Percentiles rank a stretch among this genome's conserved stretches.
These are phyloP conservation scores for Cheilosia soror DNA, from an alignment of 2,888 invertebrate genomes.

Conservation along the genomic window DNA sequence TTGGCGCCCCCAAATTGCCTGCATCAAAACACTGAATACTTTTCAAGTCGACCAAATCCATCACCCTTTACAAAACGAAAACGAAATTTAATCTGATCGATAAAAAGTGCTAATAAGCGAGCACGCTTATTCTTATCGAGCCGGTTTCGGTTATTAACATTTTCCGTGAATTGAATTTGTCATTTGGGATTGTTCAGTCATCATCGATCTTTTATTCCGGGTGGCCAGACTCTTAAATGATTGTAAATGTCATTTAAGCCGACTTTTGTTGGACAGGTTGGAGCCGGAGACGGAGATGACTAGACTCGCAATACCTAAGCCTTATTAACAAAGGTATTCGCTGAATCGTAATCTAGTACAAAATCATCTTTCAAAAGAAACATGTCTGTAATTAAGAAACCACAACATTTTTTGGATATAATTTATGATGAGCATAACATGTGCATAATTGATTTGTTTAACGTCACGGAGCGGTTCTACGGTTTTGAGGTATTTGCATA, in stretches of 20 bases:
- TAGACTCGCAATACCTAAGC: neutral
- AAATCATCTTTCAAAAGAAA: too few species aligned
- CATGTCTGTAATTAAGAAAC: too few species aligned
- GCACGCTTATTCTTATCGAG: constrained; percentile 51
- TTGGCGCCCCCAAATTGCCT: neutral
- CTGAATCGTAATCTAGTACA: too few species aligned
- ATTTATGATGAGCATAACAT: too few species aligned
- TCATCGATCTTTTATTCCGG: constrained; percentile 28
- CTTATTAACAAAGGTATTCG: too few species aligned
- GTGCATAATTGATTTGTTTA: too few species aligned
- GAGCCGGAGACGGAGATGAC: neutral
- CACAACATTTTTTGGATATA: too few species aligned
- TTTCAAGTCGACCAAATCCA: neutral
- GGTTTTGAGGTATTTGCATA: too few species aligned
- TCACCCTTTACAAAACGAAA: constrained; percentile 8
- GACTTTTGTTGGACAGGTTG: neutral
- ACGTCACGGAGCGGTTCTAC: too few species aligned
- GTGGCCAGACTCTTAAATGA: constrained; percentile 3
- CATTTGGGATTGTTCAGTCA: constrained; percentile 27
- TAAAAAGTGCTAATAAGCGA: constrained; percentile 31
- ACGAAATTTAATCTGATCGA: neutral
- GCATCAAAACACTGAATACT: neutral
- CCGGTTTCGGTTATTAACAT: constrained; percentile 53
- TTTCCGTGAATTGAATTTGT: constrained; percentile 29
- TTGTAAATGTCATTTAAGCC: neutral